Evolutionary conservation across 1,140 invertebrate genomes (phyloP), one percentile per base, ranked within the genome.

Genomic region (Drosophila melanogaster): DNA sequence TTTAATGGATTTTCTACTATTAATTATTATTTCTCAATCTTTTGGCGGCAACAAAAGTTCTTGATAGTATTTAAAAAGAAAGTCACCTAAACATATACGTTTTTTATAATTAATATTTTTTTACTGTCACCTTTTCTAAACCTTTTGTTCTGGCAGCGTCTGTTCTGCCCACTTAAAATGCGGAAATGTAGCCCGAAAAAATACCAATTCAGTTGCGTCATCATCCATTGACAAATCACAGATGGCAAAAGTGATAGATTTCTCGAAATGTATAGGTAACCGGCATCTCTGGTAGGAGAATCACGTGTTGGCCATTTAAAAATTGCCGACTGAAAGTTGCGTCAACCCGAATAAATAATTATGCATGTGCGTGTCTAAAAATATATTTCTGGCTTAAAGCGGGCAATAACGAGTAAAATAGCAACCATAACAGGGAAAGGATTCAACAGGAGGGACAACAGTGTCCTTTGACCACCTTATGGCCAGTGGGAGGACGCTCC

Each of bases 391-490:
- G 26, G 51, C 58, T 59, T 22, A 53, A 15, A 33, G 14, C 17
- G 35, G 30, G 33, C 43, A 59, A 49, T 33, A 70, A 47, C 66
- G 40, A 30, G 30, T 30, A 69, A 6, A 22, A 5, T 15, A 37
- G 30, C 15, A 22, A 24, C 38, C 35, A 15, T 41, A 40, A n/a
- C 14, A 55, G 64, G 26, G 17, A 60, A 41, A 41, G 15, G 24
- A 54, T 41, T 62, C 22, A 77, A 58, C 65, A 57, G 35, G 64
- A 70, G 2, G 64, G 50, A 43, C 75, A 65, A 37, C 59, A 66
- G 50, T 26, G 55, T 40, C 54, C 70, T 12, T 50, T 38, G 17
- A 38, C 35, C 26, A 24, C 10, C 17, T 35, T 43, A 4, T 46
- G 35, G n/a, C 8, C 22, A 3, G 33, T 17, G 61, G n/a, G 11